These are phyloP conservation scores for Mionectes macconnelli DNA, from an alignment of 2,113 vertebrate species.

Conservation along the genomic window DNA sequence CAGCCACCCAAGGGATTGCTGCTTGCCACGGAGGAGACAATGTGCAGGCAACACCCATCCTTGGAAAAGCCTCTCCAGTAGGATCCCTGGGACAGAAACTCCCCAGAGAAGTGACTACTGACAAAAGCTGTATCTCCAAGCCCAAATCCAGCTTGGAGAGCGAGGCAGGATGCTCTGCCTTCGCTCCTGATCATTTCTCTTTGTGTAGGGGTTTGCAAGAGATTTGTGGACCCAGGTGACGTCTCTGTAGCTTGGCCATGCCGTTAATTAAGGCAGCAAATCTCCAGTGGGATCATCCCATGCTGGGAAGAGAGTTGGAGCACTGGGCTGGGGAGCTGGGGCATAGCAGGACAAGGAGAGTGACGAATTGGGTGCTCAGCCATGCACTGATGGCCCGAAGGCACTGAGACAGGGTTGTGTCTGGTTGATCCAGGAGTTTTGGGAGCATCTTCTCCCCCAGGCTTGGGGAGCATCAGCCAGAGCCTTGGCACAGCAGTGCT, in stretches of 20 bases:
- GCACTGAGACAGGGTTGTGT: rapidly evolving
- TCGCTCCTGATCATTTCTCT: rapidly evolving
- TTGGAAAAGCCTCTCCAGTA: neutral
- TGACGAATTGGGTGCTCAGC: neutral
- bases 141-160: neutral
- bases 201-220: neutral
- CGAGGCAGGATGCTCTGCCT: neutral
- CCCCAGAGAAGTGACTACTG: neutral
- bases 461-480: rapidly evolving
- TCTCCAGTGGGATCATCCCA: neutral
- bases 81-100: neutral
- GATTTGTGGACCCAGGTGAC: neutral
- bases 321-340: neutral
- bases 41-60: neutral
- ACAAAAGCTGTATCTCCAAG: neutral
- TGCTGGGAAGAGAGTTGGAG: neutral
- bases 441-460: neutral
- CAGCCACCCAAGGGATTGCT: neutral
- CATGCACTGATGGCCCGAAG: rapidly evolving
- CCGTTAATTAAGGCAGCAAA: neutral
- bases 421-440: neutral
- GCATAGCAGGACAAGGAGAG: rapidly evolving
- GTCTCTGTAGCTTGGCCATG: neutral
- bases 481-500: neutral
- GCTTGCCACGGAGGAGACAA: neutral